A percentile compares a stretch with the other conserved stretches of the same genome.
These are phyloP conservation scores for Haplochromis vanheusdeni DNA, from an alignment of 2,113 vertebrate species.

Conservation along the genomic window DNA sequence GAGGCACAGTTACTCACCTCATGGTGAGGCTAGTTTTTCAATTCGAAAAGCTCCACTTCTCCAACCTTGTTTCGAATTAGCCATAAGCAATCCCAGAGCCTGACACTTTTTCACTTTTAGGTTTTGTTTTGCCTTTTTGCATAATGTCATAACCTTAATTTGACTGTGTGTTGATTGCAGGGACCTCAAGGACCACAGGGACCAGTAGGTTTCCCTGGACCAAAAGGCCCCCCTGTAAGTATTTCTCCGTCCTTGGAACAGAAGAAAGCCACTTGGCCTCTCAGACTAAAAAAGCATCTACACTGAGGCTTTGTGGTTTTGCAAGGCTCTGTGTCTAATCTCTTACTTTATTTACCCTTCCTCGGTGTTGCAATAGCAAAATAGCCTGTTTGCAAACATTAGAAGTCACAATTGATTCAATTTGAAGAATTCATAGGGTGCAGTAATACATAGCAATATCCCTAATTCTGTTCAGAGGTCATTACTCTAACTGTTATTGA, in stretches of 20 bases:
- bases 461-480: constrained; percentile 25
- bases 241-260: neutral
- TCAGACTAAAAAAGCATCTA: neutral
- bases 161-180: constrained; percentile 63
- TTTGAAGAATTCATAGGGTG: constrained; percentile 20
- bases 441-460: constrained; percentile 9
- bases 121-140: neutral
- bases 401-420: constrained; percentile 10
- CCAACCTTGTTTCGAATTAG: neutral
- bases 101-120: neutral
- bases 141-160: neutral
- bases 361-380: neutral
- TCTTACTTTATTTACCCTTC: neutral
- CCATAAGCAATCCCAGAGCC: neutral
- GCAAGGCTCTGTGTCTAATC: neutral
- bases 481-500: constrained; percentile 43
- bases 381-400: constrained; percentile 17
- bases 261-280: neutral
- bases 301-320: neutral
- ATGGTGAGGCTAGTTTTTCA: neutral
- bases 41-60: neutral
- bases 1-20: neutral
- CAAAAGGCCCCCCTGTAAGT: constrained; percentile 95
- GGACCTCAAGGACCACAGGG: constrained; percentile 97
- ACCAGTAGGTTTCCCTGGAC: constrained; percentile 91